phyloP scores from a whole-genome alignment of 1,140 invertebrate genomes.

The Leptonema lineaticorne region DNA sequence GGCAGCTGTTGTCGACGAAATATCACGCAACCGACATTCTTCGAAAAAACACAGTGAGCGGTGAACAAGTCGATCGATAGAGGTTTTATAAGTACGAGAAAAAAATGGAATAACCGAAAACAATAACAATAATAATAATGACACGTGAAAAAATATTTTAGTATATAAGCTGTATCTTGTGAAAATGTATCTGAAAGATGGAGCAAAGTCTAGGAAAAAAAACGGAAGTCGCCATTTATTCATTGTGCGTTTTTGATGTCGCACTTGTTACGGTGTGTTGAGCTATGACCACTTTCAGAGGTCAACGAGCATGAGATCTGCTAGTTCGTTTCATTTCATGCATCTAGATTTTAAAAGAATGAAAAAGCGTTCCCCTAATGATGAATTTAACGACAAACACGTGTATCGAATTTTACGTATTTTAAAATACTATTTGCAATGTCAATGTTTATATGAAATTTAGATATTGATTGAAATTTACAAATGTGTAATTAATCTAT shows the following conservation, averaged over 20 bases:
- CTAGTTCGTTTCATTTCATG: too few species aligned
- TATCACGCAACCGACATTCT: slow-evolving; percentile 21
- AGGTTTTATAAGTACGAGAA: neutral
- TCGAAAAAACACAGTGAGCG: too few species aligned
- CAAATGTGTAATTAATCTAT: too few species aligned
- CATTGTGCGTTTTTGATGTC: neutral
- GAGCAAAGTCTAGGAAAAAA: neutral
- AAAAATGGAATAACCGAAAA: neutral
- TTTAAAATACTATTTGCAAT: too few species aligned
- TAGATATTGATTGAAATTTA: too few species aligned
- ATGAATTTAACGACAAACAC: too few species aligned
- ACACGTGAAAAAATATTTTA: neutral
- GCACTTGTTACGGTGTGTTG: neutral
- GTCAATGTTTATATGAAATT: too few species aligned
- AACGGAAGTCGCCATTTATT: neutral
- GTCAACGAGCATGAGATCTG: neutral
- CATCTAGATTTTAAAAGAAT: too few species aligned
- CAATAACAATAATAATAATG: too few species aligned
- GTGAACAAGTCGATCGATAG: slow-evolving; percentile 1
- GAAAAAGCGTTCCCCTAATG: too few species aligned
- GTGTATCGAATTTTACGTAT: too few species aligned
- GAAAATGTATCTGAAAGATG: neutral
- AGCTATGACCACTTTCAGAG: neutral
- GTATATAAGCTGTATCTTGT: neutral
- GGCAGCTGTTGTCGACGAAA: slow-evolving; percentile 19